Evolutionary conservation across 2,797 vertebrate genomes (phyloP), one percentile per base, ranked within the genome.

Genomic region (Gallirallus australis): DNA sequence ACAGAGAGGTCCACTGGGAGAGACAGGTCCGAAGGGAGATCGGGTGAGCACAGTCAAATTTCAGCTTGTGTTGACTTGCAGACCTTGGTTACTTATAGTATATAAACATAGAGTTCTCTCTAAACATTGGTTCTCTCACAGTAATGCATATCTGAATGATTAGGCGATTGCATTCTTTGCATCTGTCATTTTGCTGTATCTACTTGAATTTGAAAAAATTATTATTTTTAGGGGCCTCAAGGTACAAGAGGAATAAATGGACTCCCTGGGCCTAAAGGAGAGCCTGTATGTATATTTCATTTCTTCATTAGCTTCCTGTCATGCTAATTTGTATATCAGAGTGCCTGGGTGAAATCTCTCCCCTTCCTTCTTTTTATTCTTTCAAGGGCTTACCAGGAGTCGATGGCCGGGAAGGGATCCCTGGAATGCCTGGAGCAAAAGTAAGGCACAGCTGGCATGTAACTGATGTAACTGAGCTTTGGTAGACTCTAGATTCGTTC

Each of bases 351-450:
- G 15, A 81, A 40, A 39, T 75, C 2, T 70, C 75, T 91, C 52
- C 12, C 47, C 33, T 12, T 45, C 8, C 4, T 11, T 2, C 11
- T 37, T 25, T 45, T 73, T 25, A 15, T 31, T 80, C 60, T 94
- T 68, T 95, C 47, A 86, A 99, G 99, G 99, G 99, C 20, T 98
- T 99, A 94, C 98, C 99, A 5, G 99, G 99, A 54, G 98, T 99
- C 9, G 98, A 99, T 71, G 99, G 98, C 13, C 99, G 98, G 35
- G 99, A 99, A 70, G 99, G 99, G 89, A 99, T 99, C 84, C 99
- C 99, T 95, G 99, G 99, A 94, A 98, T 99, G 98, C 99, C 99
- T 1, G 99, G 99, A 96, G 78, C 97, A 97, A 99, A 99, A 98
- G 99, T 99, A 98, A 88, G 94, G 52, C 56, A 61, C n/a, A 40